A percentile compares a stretch with the other conserved stretches of the same genome.
These are phyloP conservation scores for Aradophagus sp. DNA, from an alignment of 1,140 invertebrate genomes.

Conservation along the genomic window DNA sequence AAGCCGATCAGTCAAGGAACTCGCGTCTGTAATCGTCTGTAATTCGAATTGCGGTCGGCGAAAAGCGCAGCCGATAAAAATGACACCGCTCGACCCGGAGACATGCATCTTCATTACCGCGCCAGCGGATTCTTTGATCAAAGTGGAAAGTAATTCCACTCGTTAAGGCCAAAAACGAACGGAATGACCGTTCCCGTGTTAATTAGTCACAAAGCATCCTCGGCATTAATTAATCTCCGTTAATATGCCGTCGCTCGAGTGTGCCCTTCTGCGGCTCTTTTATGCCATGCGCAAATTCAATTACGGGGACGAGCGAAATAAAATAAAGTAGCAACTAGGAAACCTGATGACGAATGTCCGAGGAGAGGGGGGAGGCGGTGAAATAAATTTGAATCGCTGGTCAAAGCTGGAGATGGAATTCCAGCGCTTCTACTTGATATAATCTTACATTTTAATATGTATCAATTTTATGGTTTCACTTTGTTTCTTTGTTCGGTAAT, in stretches of 20 bases:
- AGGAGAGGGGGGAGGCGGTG: too few species aligned
- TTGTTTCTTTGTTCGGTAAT: too few species aligned
- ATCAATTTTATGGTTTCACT: too few species aligned
- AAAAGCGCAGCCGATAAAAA: slow-evolving; percentile 24
- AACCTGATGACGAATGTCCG: too few species aligned
- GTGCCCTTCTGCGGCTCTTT: slow-evolving; percentile 41
- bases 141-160: slow-evolving; percentile 41
- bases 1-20: too few species aligned
- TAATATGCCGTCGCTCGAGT: slow-evolving; percentile 31
- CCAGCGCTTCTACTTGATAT: too few species aligned
- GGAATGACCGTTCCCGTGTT: slow-evolving; percentile 39
- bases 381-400: too few species aligned
- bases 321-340: too few species aligned
- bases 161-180: slow-evolving; percentile 40
- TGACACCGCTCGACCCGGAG: slow-evolving; percentile 23
- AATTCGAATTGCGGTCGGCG: slow-evolving; percentile 3
- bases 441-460: too few species aligned
- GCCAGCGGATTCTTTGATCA: slow-evolving; percentile 42
- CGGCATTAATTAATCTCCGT: slow-evolving; percentile 49
- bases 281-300: slow-evolving; percentile 34
- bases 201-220: slow-evolving; percentile 54
- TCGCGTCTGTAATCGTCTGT: too few species aligned
- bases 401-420: too few species aligned
- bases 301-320: slow-evolving; percentile 36
- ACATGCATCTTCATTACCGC: slow-evolving; percentile 39